Conservation (phyloP, 2,113 vertebrate species). For the Lasiurus borealis region DNA sequence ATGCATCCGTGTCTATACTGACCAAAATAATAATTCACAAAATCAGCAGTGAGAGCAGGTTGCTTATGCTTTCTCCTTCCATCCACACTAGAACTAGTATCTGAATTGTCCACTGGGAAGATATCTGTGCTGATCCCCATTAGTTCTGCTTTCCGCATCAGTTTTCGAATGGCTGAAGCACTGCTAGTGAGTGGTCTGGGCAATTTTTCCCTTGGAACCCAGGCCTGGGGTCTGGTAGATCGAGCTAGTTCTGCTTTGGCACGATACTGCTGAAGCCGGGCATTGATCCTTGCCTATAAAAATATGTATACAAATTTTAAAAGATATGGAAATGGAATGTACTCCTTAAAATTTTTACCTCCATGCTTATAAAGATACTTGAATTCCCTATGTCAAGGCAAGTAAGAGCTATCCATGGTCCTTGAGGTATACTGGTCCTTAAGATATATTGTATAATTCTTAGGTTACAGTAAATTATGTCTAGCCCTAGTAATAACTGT, state of each 20-base stretch:
- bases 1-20: slow-evolving; percentile 71
- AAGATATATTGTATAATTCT: not conserved
- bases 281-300: slow-evolving; percentile 94
- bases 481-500: not conserved
- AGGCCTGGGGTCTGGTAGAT: slow-evolving; percentile 96
- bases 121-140: slow-evolving; percentile 99
- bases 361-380: slow-evolving; percentile 8
- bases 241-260: slow-evolving; percentile 97
- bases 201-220: slow-evolving; percentile 98
- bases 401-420: not conserved
- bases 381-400: not conserved
- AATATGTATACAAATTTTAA: slow-evolving; percentile 57
- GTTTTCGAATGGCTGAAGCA: slow-evolving; percentile 96
- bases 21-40: slow-evolving; percentile 99
- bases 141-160: slow-evolving; percentile 97
- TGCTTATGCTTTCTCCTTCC: slow-evolving; percentile 98
- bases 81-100: slow-evolving; percentile 96
- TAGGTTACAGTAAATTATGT: not conserved
- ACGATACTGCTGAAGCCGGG: slow-evolving; percentile 96
- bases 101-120: slow-evolving; percentile 97
- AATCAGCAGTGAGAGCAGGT: slow-evolving; percentile 97
- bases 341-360: slow-evolving; percentile 33
- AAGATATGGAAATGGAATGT: slow-evolving; percentile 45
- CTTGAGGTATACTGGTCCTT: not conserved
- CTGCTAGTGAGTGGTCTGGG: slow-evolving; percentile 97